These are phyloP conservation scores for Prinia subflava DNA, from an alignment of 2,113 vertebrate species.

Conservation along the genomic window DNA sequence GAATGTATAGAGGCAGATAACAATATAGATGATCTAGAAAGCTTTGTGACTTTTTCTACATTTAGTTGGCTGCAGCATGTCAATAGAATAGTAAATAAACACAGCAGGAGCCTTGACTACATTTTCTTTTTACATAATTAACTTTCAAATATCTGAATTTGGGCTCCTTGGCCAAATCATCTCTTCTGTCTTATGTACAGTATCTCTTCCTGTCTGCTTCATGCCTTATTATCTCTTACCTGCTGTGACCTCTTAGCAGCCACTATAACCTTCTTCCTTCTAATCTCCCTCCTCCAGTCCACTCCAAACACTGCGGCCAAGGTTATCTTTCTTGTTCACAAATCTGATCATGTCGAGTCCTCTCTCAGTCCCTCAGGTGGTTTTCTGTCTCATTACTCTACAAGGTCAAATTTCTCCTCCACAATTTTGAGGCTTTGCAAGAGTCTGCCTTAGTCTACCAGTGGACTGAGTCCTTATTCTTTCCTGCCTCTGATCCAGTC, in stretches of 20 bases:
- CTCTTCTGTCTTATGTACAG: background rate
- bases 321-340: conserved; percentile 3
- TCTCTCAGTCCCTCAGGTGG: background rate
- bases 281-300: background rate
- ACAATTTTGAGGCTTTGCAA: background rate
- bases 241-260: background rate
- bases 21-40: background rate
- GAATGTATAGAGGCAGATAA: background rate
- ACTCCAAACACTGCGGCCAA: background rate
- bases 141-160: background rate
- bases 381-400: conserved; percentile 2
- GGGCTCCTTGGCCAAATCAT: background rate
- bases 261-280: background rate
- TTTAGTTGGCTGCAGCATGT: background rate
- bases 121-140: background rate
- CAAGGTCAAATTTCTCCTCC: conserved; percentile 2
- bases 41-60: background rate
- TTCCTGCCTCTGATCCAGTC: background rate
- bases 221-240: background rate
- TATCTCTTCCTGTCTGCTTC: background rate
- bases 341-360: background rate
- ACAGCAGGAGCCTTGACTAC: background rate
- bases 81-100: background rate
- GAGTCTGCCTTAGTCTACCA: background rate
- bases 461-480: background rate